Evolutionary conservation across 2,888 invertebrate genomes (phyloP), one percentile per base, ranked within the genome.

Genomic region (Zonitis immaculata): DNA sequence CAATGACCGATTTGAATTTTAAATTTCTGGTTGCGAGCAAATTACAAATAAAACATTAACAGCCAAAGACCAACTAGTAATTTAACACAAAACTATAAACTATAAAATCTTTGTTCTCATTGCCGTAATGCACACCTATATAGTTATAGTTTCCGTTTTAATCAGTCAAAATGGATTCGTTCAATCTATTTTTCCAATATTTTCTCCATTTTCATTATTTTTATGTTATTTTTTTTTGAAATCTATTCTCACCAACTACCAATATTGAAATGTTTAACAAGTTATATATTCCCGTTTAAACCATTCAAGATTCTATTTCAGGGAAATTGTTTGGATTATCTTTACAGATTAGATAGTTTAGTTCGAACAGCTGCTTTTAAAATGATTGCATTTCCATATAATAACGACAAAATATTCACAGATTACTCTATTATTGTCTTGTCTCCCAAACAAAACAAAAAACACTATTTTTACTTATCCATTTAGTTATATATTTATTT

Each of bases 81-180:
- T 28, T 9, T 26, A 26, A 6, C 26, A 3, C 4, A 28, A 28
- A 30, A n/a, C n/a, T n/a, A n/a, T n/a, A n/a, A n/a, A n/a, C n/a
- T n/a, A n/a, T n/a, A n/a, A n/a, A 5, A 26, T 26, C 6, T 6
- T 39, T 18, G 16, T 39, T 18, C 18, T 11, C 39, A 39, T 39
- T 8, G 39, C 4, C 3, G 8, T 18, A 18, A 39, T 39, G 39
- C 7, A 39, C 18, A 35, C 14, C 5, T 16, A 8, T n/a, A n/a
- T n/a, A n/a, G n/a, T n/a, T n/a, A n/a, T n/a, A n/a, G 35, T 35
- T 35, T 35, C 35, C 35, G 39, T 39, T 39, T 39, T 39, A 39
- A 39, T 39, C 39, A 39, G 20, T 18, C 20, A 18, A 39, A 39
- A 39, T 39, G 39, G 39, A 20, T 39, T 32, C 12, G 30, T 30